phyloP scores from a whole-genome alignment of 2,797 vertebrate genomes.

The Dermochelys coriacea region DNA sequence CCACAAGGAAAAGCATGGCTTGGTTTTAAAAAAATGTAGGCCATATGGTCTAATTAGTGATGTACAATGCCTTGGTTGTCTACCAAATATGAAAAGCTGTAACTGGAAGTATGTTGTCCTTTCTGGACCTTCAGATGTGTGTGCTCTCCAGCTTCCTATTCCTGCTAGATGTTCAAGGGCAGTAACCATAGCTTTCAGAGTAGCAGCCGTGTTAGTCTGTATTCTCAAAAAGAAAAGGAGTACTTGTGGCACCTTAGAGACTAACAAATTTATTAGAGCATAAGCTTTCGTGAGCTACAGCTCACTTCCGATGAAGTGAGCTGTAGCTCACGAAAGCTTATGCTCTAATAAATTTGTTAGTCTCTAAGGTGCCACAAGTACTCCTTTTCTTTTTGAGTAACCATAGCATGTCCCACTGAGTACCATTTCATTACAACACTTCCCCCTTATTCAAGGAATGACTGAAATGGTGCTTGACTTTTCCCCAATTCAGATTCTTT shows the following conservation, averaged over 20 bases:
- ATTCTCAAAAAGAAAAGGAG: no score
- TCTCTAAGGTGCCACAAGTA: no score
- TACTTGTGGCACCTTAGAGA: no score
- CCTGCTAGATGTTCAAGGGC: neutral
- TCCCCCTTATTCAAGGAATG: neutral
- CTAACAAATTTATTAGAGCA: no score
- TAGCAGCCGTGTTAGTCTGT: no score
- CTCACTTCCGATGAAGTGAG: no score
- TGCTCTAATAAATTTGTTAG: no score
- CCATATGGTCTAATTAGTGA: slow-evolving; percentile 42
- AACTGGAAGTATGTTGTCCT: slow-evolving; percentile 9
- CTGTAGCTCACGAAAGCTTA: no score
- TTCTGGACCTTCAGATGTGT: slow-evolving; percentile 15
- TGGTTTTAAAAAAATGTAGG: slow-evolving; percentile 30
- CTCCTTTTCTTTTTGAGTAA: no score
- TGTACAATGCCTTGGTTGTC: slow-evolving; percentile 43
- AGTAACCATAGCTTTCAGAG: no score
- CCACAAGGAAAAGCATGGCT: slow-evolving; percentile 46
- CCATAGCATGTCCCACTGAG: neutral
- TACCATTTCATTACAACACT: neutral
- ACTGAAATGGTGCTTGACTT: neutral
- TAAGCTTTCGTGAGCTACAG: no score
- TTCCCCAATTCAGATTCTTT: neutral
- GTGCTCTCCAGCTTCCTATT: neutral
- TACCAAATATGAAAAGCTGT: slow-evolving; percentile 10